These are phyloP conservation scores for Narcine bancroftii DNA, from an alignment of 2,113 vertebrate species.

Conservation along the genomic window DNA sequence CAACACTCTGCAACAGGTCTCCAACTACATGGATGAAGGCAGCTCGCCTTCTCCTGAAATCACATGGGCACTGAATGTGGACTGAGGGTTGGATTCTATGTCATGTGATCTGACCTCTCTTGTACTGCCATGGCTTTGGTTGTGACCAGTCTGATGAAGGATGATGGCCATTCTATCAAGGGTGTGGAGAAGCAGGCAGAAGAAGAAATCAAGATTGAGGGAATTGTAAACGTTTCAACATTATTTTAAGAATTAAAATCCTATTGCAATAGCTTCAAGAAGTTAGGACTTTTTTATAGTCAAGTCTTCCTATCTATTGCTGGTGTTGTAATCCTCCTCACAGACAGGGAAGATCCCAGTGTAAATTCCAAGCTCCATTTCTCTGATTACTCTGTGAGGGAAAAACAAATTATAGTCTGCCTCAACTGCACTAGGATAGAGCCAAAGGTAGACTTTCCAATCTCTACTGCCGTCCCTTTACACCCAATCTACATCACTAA, in stretches of 20 bases:
- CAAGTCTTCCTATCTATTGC: not conserved
- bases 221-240: not conserved
- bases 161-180: constrained; percentile 70
- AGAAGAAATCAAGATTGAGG: not conserved
- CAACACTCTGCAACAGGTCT: constrained; percentile 79
- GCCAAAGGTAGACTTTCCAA: not conserved
- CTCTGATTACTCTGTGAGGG: not conserved
- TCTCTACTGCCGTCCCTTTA: not conserved
- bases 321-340: not conserved
- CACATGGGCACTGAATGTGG: constrained; percentile 44
- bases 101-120: constrained; percentile 38
- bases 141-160: constrained; percentile 71
- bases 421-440: not conserved
- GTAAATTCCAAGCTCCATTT: not conserved
- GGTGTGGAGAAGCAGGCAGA: constrained; percentile 8
- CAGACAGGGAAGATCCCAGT: not conserved
- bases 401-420: not conserved
- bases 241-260: no score
- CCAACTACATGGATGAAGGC: constrained; percentile 81
- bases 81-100: not conserved
- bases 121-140: constrained; percentile 44
- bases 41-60: constrained; percentile 72
- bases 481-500: not conserved
- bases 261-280: no score
- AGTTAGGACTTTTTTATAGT: not conserved